These are phyloP conservation scores for Pandemis heparana DNA, from an alignment of 2,888 invertebrate species.

Conservation along the genomic window DNA sequence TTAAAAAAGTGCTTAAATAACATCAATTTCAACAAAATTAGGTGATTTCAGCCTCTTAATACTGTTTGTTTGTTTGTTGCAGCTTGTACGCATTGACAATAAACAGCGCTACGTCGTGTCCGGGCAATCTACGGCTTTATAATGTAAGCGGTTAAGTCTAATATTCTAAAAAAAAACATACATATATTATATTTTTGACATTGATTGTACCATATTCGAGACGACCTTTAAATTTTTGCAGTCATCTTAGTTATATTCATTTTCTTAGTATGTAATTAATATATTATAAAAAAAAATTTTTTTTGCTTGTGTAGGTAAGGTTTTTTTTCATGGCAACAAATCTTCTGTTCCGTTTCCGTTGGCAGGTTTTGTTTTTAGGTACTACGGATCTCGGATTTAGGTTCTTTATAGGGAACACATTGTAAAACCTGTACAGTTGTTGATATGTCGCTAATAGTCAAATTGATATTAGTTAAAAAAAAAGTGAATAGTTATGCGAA, in stretches of 20 bases:
- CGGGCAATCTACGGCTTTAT: conserved; percentile 51
- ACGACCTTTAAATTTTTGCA: conserved; percentile 46
- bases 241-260: conserved; percentile 50
- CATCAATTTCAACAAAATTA: too few relatives aligned
- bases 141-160: conserved; percentile 50
- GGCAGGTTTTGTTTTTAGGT: conserved; percentile 24
- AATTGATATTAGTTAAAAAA: conserved; percentile 53
- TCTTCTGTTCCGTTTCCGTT: conserved; percentile 33
- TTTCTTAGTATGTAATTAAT: conserved; percentile 45
- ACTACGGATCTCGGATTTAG: conserved; percentile 26
- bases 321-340: conserved; percentile 45
- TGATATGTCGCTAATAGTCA: conserved; percentile 54
- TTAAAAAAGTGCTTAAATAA: too few relatives aligned
- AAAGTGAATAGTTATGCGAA: conserved; percentile 21
- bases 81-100: conserved; percentile 81
- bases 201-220: conserved; percentile 54
- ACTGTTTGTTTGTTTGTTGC: conserved; percentile 56
- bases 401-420: conserved; percentile 36
- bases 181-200: conserved; percentile 56
- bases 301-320: conserved; percentile 39
- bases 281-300: conserved; percentile 36
- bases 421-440: conserved; percentile 55
- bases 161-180: conserved; percentile 41
- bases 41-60: too few relatives aligned
- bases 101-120: conserved; percentile 59